phyloP scores from a whole-genome alignment of 2,113 vertebrate species.

The Salvator merianae region DNA sequence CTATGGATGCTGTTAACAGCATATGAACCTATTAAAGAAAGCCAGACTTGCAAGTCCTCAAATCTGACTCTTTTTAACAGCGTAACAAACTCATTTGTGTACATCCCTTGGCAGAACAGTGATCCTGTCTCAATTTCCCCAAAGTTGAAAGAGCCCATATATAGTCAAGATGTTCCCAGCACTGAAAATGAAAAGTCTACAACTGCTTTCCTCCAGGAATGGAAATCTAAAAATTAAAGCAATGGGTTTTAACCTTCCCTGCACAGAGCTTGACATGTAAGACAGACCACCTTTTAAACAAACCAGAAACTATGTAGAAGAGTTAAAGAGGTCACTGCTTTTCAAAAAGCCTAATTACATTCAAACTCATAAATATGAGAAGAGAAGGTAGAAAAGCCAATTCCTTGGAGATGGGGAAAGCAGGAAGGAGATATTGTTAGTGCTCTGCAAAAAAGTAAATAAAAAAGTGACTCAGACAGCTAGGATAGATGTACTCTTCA shows the following conservation, averaged over 20 bases:
- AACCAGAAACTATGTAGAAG: neutral
- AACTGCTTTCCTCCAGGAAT: no score
- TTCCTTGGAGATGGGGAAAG: constrained; percentile 27
- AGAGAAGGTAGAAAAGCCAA: neutral
- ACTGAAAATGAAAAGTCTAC: no score
- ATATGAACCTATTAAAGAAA: no score
- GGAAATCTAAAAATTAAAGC: no score
- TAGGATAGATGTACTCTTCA: constrained; percentile 39
- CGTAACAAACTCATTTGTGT: no score
- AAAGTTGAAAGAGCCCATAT: no score
- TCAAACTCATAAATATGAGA: neutral
- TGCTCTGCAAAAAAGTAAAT: constrained; percentile 16
- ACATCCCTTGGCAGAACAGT: neutral
- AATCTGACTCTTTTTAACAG: no score
- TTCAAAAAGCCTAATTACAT: neutral
- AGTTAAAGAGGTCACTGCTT: neutral
- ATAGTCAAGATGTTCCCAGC: no score
- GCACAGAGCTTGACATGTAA: no score
- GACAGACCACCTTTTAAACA: neutral
- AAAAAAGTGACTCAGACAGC: neutral
- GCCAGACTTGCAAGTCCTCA: no score
- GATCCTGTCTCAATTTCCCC: neutral
- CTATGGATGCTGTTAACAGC: no score
- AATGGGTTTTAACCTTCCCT: neutral
- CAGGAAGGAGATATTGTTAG: neutral